phyloP scores from a whole-genome alignment of 2,888 invertebrate species.

The Tridacna crocea region DNA sequence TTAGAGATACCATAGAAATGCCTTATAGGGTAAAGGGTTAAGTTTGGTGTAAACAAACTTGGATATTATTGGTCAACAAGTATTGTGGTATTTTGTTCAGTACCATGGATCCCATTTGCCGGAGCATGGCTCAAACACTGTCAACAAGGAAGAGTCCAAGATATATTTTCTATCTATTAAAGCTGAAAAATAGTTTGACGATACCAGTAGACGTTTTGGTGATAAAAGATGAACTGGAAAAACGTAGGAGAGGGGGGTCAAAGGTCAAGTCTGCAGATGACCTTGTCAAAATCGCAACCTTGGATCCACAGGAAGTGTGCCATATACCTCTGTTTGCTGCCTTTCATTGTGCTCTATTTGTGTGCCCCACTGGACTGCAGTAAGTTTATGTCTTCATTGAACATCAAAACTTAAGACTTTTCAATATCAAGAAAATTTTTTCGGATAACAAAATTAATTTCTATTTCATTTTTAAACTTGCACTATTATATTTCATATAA shows the following conservation, averaged over 20 bases:
- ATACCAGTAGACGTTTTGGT: constrained; percentile 91
- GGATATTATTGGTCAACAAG: too few species aligned
- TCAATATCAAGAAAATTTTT: too few species aligned
- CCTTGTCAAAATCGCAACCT: constrained; percentile 89
- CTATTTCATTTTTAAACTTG: too few species aligned
- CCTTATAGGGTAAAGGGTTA: too few species aligned
- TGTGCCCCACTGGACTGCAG: constrained; percentile 91
- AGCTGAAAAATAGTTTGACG: constrained; percentile 89
- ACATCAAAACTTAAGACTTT: too few species aligned
- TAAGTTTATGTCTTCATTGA: constrained; percentile 77
- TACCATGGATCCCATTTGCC: background rate
- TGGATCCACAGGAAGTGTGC: constrained; percentile 90
- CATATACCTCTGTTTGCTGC: constrained; percentile 92
- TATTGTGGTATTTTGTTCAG: too few species aligned
- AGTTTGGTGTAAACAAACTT: too few species aligned
- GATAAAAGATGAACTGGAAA: constrained; percentile 89
- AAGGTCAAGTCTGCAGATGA: constrained; percentile 86
- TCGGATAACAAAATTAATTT: too few species aligned
- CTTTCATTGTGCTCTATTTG: constrained; percentile 91
- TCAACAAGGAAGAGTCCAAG: too few species aligned
- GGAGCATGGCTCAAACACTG: too few species aligned
- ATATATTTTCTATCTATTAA: background rate
- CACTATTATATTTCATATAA: too few species aligned
- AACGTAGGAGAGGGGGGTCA: constrained; percentile 58
- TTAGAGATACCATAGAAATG: too few species aligned